Evolutionary conservation across 1,140 invertebrate species (phyloP).

Genomic region (Calliopsis andreniformis): DNA sequence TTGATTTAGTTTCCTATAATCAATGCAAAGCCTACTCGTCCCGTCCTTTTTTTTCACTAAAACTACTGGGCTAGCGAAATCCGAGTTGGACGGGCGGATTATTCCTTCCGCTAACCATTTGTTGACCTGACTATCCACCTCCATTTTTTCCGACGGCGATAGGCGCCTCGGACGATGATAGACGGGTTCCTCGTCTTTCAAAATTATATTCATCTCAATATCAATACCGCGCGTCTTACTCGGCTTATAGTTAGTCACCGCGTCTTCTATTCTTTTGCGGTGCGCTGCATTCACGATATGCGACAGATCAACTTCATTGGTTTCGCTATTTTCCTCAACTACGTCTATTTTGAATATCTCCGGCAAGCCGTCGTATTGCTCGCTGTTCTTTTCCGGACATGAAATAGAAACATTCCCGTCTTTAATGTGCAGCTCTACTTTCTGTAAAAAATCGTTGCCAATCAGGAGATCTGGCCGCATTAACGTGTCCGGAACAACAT

Average conservation of each 20-base stretch:
- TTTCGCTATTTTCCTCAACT: no score
- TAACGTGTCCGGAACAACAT: no score
- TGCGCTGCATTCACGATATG: background rate
- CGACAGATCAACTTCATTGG: background rate
- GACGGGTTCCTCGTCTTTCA: constrained; percentile 9
- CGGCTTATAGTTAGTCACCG: background rate
- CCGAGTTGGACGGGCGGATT: background rate
- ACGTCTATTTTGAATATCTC: constrained; percentile 32
- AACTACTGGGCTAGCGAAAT: constrained; percentile 14
- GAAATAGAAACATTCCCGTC: constrained; percentile 3
- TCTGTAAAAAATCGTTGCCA: constrained; percentile 20
- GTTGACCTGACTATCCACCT: background rate
- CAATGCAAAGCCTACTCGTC: background rate
- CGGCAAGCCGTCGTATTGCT: background rate
- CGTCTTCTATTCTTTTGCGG: background rate
- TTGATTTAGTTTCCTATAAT: constrained; percentile 15
- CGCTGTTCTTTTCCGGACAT: background rate
- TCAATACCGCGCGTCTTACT: background rate
- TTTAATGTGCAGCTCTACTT: constrained; percentile 9
- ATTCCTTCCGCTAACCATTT: constrained; percentile 7
- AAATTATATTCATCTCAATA: constrained; percentile 1
- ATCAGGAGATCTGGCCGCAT: background rate
- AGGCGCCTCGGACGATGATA: constrained; percentile 8
- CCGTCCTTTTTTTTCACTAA: constrained; percentile 1
- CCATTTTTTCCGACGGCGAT: background rate